Base-by-base conservation (phyloP, 2,113 vertebrate species). In the Gadus chalcogrammus region DNA sequence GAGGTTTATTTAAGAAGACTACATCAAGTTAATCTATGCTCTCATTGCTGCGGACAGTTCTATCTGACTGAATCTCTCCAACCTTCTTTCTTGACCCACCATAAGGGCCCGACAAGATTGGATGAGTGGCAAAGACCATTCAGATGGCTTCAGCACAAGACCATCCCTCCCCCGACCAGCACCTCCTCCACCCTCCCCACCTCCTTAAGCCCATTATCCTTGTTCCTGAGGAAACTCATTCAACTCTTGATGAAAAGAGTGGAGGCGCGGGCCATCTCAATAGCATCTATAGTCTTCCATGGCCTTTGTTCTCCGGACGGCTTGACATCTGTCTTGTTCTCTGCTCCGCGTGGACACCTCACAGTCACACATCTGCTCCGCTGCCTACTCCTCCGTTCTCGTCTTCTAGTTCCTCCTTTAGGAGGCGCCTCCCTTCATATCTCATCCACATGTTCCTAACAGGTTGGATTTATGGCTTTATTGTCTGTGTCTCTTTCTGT, bases 281-380 rank as follows among this genome's bases (percentile, higher is more conserved):
- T 81, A 72, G 74, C 28, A 63, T 70, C 62, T 35, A 13, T 38
- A 59, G 60, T 20, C 65, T 11, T 63, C 59, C 68, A 71, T 58
- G 70, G 18, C 48, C n/a, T 67, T 86, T 88, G 73, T 80, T 42
- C 63, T 70, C n/a, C 64, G 31, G 68, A 67, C 38, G 72, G 58
- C 38, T 71, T 70, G 80, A 85, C 84, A 85, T 80, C 79, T 87
- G 81, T 79, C 77, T 38, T 55, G 42, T 76, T 59, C 15, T 52
- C 18, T 65, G 20, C 16, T 64, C 53, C 52, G 53, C 53, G 2
- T 55, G 15, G 20, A 27, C 13, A 27, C 64, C 65, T 66, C 17
- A 61, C 27, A 61, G 63, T 66, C 17, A 61, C 27, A 61, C 31
- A 2, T 4, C 63, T 7, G 4, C 71, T 58, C 42, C 78, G 1